Evolutionary conservation across 2,113 vertebrate species (phyloP), one percentile per base, ranked within the genome.

Genomic region (Tympanuchus pallidicinctus): DNA sequence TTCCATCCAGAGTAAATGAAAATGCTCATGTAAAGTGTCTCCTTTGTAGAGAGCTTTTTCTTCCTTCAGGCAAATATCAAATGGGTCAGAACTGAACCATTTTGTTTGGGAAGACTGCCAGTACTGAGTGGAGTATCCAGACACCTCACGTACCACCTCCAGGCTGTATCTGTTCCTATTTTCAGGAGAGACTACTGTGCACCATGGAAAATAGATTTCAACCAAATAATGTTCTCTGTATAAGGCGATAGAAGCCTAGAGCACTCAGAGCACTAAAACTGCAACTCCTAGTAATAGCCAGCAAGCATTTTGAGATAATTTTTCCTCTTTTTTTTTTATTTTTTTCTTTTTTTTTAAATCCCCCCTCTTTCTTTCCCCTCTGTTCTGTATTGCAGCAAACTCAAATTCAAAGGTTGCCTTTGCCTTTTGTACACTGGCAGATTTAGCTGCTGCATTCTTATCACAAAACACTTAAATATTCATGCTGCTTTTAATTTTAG

Each of bases 381-480:
- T 17, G 14, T 64, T 5, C 45, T 76, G 8, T 43, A 30, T 48
- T 82, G 69, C 28, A 32, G 8, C n/a, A n/a, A 69, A 91, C 64
- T 91, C 64, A n/a, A 36, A 88, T 76, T 90, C 27, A 80, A 72
- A 60, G 47, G 12, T 86, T 47, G 71, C 47, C 18, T 96, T 96
- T 89, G 59, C 61, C 22, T 96, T 96, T 89, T 90, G 50, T 70
- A 70, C 77, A 32, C 42, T 82, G 56, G 7, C 65, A 87, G 75
- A 47, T 78, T 82, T 87, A 79, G 48, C 43, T 82, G 30, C 63
- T 82, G 77, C 12, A 28, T 83, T 89, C 81, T 94, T 80, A 80
- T 89, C 59, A 64, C 22, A 92, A 92, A 93, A 63, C 47, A 74
- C 82, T 96, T 93, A 56, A 91, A 71, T 92, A 92, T 76, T 80